phyloP scores from a whole-genome alignment of 2,888 invertebrate genomes.

The Crematogaster levior region DNA sequence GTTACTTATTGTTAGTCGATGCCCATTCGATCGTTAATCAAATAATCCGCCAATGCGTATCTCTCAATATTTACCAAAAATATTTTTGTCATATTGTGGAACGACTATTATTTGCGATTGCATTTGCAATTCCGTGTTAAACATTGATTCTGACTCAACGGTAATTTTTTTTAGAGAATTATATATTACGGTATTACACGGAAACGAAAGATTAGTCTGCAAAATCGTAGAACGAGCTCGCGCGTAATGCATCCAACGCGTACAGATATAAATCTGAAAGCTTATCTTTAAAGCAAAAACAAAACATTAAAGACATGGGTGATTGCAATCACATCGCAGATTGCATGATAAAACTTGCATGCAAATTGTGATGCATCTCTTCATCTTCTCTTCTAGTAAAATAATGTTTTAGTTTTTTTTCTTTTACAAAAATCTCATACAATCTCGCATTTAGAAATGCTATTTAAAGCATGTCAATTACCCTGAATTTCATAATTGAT shows the following conservation, averaged over 20 bases:
- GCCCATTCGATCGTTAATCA: conserved; percentile 16
- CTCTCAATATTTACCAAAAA: conserved; percentile 28
- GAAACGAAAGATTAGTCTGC: not conserved
- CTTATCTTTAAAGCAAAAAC: not conserved
- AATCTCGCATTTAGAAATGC: not conserved
- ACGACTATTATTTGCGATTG: not conserved
- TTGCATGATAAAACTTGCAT: not conserved
- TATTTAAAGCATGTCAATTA: not conserved
- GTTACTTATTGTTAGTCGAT: no score
- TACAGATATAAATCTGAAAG: not conserved
- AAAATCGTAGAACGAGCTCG: conserved; percentile 4
- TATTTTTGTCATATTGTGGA: conserved; percentile 5
- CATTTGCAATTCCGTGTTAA: conserved; percentile 31
- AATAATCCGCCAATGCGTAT: not conserved
- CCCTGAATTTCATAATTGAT: not conserved
- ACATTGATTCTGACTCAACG: not conserved
- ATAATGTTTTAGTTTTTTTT: not conserved
- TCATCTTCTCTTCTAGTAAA: not conserved
- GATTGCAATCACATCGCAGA: not conserved
- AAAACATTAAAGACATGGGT: not conserved
- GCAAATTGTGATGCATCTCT: not conserved
- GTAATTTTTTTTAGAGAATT: not conserved
- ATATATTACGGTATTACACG: not conserved
- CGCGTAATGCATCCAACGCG: not conserved
- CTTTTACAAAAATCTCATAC: not conserved